phyloP scores from a whole-genome alignment of 1,140 invertebrate genomes.

The Hycleus phaleratus region DNA sequence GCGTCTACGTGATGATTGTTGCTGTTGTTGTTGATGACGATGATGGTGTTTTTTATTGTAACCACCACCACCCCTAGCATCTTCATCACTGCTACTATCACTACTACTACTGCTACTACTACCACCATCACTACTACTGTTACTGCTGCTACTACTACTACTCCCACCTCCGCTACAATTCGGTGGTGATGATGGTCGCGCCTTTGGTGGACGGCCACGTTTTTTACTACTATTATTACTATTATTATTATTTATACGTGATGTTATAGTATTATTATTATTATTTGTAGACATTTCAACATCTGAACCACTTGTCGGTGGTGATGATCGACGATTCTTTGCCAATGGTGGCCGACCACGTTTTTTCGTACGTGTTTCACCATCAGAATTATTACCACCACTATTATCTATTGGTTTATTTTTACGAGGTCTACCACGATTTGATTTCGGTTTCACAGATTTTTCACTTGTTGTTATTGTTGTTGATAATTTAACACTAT shows the following conservation, averaged over 20 bases:
- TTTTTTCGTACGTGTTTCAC: slow-evolving; percentile 20
- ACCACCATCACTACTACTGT: slow-evolving; percentile 3
- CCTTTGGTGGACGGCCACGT: slow-evolving; percentile 11
- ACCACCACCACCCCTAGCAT: neutral
- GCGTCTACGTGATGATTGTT: slow-evolving; percentile 20
- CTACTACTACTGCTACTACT: slow-evolving; percentile 35
- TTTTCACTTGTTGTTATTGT: neutral
- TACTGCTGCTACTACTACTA: slow-evolving; percentile 34
- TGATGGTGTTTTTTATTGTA: slow-evolving; percentile 8
- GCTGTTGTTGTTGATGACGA: slow-evolving; percentile 8
- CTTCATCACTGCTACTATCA: neutral
- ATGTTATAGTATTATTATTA: neutral
- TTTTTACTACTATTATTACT: neutral
- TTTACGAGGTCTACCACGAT: slow-evolving; percentile 39
- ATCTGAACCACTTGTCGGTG: slow-evolving; percentile 4
- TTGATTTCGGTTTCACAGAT: slow-evolving; percentile 24
- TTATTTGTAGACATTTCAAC: neutral
- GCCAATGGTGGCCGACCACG: slow-evolving; percentile 21
- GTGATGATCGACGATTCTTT: no score
- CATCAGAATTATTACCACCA: neutral
- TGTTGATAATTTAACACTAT: slow-evolving; percentile 1
- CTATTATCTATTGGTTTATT: slow-evolving; percentile 30
- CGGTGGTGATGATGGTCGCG: slow-evolving; percentile 17
- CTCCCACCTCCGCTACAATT: slow-evolving; percentile 21
- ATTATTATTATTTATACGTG: no score